Conservation (phyloP, 2,113 vertebrate species). For the Myocastor coypus region DNA sequence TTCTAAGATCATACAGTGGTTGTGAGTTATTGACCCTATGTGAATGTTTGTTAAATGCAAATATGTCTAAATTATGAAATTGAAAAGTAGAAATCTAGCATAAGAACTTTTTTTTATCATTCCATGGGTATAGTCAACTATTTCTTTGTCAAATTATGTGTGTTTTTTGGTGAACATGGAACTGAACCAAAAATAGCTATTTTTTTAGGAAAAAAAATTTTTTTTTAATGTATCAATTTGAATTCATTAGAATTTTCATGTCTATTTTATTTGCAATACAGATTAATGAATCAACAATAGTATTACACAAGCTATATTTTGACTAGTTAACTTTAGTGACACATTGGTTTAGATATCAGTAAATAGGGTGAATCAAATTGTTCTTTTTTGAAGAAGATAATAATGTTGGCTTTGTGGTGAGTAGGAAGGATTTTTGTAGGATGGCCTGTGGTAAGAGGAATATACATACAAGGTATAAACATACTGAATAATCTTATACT, state of each 20-base stretch:
- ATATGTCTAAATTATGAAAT: not conserved
- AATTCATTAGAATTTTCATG: conserved; percentile 1
- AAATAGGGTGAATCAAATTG: not conserved
- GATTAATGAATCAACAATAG: not conserved
- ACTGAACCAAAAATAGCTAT: not conserved
- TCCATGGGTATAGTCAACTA: not conserved
- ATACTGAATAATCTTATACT: not conserved
- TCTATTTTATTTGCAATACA: conserved; percentile 37
- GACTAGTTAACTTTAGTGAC: conserved; percentile 13
- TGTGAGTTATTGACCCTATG: not conserved
- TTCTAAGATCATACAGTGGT: not conserved
- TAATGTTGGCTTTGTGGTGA: conserved; percentile 44
- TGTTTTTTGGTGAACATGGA: conserved; percentile 20
- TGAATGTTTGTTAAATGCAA: conserved; percentile 11
- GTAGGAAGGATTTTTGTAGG: not conserved
- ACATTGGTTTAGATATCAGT: not conserved
- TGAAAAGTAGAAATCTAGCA: not conserved
- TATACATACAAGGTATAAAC: not conserved
- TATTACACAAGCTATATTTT: conserved; percentile 48
- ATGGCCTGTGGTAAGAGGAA: conserved; percentile 30
- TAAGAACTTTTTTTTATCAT: not conserved
- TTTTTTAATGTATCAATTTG: conserved; percentile 18
- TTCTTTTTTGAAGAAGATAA: conserved; percentile 42
- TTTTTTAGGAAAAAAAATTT: conserved; percentile 21
- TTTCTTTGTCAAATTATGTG: not conserved